Evolutionary conservation across 2,113 vertebrate species (phyloP), one percentile per base, ranked within the genome.

Genomic region (Boulengeromyrus knoepffleri): DNA sequence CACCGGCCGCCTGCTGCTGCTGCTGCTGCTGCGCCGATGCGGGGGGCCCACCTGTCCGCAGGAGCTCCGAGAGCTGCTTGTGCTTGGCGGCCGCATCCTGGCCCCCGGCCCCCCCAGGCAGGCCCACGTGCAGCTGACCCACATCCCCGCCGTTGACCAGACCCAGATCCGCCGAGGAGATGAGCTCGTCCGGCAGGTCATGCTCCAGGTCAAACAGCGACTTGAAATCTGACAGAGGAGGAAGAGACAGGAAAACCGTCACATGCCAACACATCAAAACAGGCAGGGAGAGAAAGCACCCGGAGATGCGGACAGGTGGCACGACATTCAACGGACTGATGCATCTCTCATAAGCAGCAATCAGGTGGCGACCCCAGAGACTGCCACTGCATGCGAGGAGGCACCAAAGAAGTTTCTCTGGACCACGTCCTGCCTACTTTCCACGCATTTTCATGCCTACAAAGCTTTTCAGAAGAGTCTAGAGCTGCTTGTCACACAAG

Each of bases 61-160:
- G 90, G 53, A 99, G 96, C 93, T 99, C 99, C 52, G 99, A 99
- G 47, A 99, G 95, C 92, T 99, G 98, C 96, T 99, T 99, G 95
- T 99, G 98, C 96, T 99, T 99, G 90, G 98, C 96, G 49, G 98
- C 98, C 52, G 98, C 97, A 95, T 99, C 99, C 93, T 98, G 98
- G 47, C 94, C 92, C 36, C 93, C 92, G 31, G 93, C 93, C 89
- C 95, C 95, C 91, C 96, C 95, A 90, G 96, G 95, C 90, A 99
- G 95, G 93, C 96, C 97, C 92, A 97, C 97, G 91, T 98, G 97
- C 92, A 98, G 95, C 92, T 98, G 98, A 94, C 95, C 96, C 93
- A 97, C 95, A 93, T 99, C 99, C 62, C 95, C 95, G 91, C 98
- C 99, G 47, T 99, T 99, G 91, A 96, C 95, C 91, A 99, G 95